Percentiles rank a stretch among this genome's conserved stretches.
Evolutionary conservation across 2,113 vertebrate genomes (phyloP).

Genomic region (Lutjanus erythropterus): DNA sequence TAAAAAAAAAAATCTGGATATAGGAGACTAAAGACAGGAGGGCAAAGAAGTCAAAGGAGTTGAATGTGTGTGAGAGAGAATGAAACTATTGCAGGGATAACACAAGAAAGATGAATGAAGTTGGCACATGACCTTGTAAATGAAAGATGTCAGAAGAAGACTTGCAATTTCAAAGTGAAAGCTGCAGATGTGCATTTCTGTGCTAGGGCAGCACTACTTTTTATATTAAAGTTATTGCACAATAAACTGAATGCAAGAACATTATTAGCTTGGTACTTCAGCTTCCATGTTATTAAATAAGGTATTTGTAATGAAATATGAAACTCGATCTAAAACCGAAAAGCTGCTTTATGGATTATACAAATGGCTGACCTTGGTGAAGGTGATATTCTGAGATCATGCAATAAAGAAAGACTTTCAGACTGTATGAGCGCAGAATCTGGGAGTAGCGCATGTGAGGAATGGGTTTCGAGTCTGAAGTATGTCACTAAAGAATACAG

Average conservation of each 20-base stretch:
- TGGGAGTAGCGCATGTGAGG: not conserved
- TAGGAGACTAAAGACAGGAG: not conserved
- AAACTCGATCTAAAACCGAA: not conserved
- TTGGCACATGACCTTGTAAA: not conserved
- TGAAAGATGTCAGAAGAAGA: not conserved
- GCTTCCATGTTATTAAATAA: conserved; percentile 19
- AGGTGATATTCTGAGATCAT: conserved; percentile 42
- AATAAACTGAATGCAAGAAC: not conserved
- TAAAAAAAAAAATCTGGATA: not conserved
- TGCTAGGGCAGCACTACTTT: not conserved
- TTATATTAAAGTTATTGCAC: not conserved
- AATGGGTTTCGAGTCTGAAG: conserved; percentile 15
- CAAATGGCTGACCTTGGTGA: conserved; percentile 47
- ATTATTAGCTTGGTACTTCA: conserved; percentile 19
- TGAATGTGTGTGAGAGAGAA: not conserved
- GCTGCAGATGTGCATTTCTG: not conserved
- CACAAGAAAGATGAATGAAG: not conserved
- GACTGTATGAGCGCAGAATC: not conserved
- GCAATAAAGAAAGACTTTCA: conserved; percentile 28
- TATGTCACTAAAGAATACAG: conserved; percentile 12
- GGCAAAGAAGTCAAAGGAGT: not conserved
- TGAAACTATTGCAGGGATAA: not conserved
- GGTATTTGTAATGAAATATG: conserved; percentile 7
- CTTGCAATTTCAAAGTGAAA: not conserved
- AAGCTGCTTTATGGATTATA: conserved; percentile 26